Evolutionary conservation across 2,113 vertebrate genomes (phyloP).

Genomic region (Pachypanchax playfairii): DNA sequence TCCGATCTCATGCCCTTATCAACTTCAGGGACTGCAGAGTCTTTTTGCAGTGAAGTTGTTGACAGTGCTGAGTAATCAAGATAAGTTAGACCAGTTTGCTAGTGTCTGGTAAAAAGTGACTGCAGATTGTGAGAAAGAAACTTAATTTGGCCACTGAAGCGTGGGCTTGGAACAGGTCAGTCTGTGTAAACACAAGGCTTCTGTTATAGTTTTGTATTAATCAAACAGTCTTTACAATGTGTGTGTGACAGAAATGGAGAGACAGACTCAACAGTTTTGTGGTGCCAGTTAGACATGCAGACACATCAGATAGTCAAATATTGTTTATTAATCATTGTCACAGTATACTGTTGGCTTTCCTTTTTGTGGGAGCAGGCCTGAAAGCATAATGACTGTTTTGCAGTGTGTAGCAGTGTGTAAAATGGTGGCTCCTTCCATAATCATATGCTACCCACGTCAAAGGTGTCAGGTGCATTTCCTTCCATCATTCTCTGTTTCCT

Average conservation of each 20-base stretch:
- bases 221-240: conserved; percentile 15
- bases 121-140: conserved; percentile 12
- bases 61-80: conserved; percentile 27
- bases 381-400: conserved; percentile 18
- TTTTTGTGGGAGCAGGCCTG: conserved; percentile 20
- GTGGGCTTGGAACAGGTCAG: conserved; percentile 14
- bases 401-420: not conserved
- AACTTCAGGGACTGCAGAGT: conserved; percentile 7
- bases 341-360: conserved; percentile 18
- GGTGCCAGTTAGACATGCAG: conserved; percentile 25
- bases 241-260: not conserved
- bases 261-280: conserved; percentile 6
- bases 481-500: conserved; percentile 18
- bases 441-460: conserved; percentile 15
- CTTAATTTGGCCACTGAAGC: conserved; percentile 41
- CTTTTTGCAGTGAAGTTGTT: not conserved
- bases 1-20: conserved; percentile 12
- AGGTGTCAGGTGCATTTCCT: conserved; percentile 3
- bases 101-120: conserved; percentile 1
- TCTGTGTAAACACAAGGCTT: conserved; percentile 38
- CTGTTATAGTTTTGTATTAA: conserved; percentile 38
- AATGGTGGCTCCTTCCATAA: conserved; percentile 3
- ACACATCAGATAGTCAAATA: conserved; percentile 32
- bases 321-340: conserved; percentile 34
- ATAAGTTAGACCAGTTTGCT: conserved; percentile 17